These are phyloP conservation scores for Reticulitermes lucifugus DNA, from an alignment of 2,888 invertebrate species.

Conservation along the genomic window DNA sequence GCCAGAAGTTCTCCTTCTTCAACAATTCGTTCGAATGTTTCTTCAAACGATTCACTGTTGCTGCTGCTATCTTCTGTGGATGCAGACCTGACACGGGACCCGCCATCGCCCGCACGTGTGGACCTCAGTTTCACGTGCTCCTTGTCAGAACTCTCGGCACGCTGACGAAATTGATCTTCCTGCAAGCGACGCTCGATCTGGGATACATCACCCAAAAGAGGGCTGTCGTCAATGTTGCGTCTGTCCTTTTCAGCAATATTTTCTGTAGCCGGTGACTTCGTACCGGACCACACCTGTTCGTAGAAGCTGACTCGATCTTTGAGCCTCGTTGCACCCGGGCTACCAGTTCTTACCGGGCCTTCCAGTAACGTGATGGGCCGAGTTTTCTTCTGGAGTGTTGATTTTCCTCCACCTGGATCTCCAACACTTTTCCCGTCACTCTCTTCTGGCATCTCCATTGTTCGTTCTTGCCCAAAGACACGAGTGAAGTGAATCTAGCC, in stretches of 20 bases:
- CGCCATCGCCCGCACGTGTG: slow-evolving; percentile 63
- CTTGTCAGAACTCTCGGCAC: slow-evolving; percentile 65
- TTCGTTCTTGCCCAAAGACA: not conserved
- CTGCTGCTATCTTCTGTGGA: slow-evolving; percentile 49
- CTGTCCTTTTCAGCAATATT: slow-evolving; percentile 34
- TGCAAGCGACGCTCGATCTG: slow-evolving; percentile 71
- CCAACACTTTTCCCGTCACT: slow-evolving; percentile 9
- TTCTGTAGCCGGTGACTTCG: slow-evolving; percentile 59
- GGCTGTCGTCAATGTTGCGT: slow-evolving; percentile 56
- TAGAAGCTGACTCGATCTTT: slow-evolving; percentile 83
- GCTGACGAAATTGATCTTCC: slow-evolving; percentile 67
- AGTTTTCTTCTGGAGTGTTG: slow-evolving; percentile 54
- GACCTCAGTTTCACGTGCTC: slow-evolving; percentile 42
- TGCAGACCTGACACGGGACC: slow-evolving; percentile 61
- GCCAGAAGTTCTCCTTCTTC: slow-evolving; percentile 75
- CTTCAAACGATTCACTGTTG: slow-evolving; percentile 64
- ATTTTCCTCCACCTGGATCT: slow-evolving; percentile 34
- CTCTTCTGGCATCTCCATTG: slow-evolving; percentile 42
- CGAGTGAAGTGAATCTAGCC: not conserved
- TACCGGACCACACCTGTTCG: slow-evolving; percentile 76
- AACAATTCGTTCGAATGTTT: slow-evolving; percentile 66
- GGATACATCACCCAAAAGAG: slow-evolving; percentile 67
- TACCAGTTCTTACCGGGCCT: slow-evolving; percentile 53
- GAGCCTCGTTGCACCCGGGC: slow-evolving; percentile 66
- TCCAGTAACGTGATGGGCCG: slow-evolving; percentile 10